Evolutionary conservation across 2,888 invertebrate genomes (phyloP).

Genomic region (Chalcosyrphus nemorum): DNA sequence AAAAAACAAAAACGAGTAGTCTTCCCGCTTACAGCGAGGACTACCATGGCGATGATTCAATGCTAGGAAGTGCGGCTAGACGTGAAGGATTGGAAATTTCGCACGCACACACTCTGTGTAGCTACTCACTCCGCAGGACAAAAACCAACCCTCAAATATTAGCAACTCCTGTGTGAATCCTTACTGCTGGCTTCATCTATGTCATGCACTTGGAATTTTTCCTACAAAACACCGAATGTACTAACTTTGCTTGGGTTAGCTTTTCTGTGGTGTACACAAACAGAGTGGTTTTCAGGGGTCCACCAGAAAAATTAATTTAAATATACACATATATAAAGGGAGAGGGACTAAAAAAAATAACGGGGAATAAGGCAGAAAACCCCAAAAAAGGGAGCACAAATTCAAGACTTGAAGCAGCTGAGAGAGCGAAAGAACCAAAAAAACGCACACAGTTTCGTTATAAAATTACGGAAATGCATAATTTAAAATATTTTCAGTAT

Average conservation of each 20-base stretch:
- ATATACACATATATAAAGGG: slow-evolving; percentile 21
- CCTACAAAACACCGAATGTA: slow-evolving; percentile 51
- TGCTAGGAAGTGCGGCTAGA: slow-evolving; percentile 68
- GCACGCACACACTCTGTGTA: slow-evolving; percentile 41
- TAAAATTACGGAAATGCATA: slow-evolving; percentile 71
- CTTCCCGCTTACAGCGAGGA: neutral
- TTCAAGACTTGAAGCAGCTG: slow-evolving; percentile 4
- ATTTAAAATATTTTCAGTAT: slow-evolving; percentile 70
- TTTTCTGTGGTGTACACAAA: slow-evolving; percentile 2
- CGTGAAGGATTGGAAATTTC: slow-evolving; percentile 32
- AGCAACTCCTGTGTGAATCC: slow-evolving; percentile 9
- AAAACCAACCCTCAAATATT: slow-evolving; percentile 16
- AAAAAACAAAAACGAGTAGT: neutral
- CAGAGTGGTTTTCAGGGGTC: slow-evolving; percentile 11
- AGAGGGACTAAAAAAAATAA: neutral
- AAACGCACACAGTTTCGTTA: slow-evolving; percentile 51
- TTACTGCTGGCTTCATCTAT: slow-evolving; percentile 48
- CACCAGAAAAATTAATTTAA: slow-evolving; percentile 65
- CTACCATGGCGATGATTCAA: slow-evolving; percentile 47
- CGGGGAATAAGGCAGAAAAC: neutral
- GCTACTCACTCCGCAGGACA: slow-evolving; percentile 29
- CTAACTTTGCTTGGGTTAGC: slow-evolving; percentile 49
- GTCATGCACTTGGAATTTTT: slow-evolving; percentile 66
- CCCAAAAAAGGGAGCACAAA: slow-evolving; percentile 31
- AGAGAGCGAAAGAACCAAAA: neutral